Conservation (phyloP, 2,797 vertebrate genomes). For the Syncerus caffer region DNA sequence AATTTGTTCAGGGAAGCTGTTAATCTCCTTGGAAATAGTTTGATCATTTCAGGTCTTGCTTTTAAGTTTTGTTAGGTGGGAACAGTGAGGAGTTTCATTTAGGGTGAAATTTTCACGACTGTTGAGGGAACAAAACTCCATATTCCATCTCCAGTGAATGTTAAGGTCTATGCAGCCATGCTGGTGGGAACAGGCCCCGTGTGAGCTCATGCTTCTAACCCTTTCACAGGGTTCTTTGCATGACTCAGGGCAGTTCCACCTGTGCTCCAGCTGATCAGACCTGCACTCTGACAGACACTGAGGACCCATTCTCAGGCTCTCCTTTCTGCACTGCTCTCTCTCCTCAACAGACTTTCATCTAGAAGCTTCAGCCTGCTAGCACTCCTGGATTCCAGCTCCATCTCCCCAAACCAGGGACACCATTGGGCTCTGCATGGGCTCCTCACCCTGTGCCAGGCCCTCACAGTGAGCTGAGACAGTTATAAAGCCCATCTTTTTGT, state of each 20-base stretch:
- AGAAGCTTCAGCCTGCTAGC: background rate
- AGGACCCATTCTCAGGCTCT: background rate
- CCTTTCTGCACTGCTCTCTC: too few relatives aligned
- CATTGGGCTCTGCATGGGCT: background rate
- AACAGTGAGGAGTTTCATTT: background rate
- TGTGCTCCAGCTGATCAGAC: background rate
- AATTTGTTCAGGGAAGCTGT: background rate
- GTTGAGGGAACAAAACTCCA: background rate
- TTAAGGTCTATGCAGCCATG: background rate
- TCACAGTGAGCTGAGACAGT: background rate
- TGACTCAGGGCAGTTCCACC: background rate
- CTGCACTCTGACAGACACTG: background rate
- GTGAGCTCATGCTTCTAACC: background rate
- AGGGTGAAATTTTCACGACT: background rate
- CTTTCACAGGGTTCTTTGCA: background rate
- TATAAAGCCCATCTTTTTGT: background rate
- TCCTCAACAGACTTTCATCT: background rate
- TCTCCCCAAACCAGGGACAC: background rate
- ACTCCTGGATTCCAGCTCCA: background rate
- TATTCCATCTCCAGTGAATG: background rate
- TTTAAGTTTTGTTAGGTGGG: background rate
- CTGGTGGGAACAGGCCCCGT: background rate
- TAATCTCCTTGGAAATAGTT: background rate
- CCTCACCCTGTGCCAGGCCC: background rate
- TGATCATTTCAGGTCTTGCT: background rate